Base-by-base conservation (phyloP, 2,797 vertebrate species). In the Lindbergichthys nudifrons region DNA sequence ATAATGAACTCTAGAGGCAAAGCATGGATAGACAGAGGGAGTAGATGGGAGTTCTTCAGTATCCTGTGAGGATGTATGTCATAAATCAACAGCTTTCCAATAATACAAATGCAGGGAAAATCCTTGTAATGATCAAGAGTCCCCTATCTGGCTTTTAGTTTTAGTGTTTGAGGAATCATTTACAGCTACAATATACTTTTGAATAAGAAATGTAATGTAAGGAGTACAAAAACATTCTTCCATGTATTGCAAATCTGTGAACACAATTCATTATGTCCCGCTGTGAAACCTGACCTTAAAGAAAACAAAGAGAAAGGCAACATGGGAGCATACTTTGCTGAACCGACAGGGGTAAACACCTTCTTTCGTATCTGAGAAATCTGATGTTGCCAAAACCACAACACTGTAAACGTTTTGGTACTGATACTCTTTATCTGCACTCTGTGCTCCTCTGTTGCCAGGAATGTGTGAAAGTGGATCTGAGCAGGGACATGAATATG, bases 381-480 rank as follows among this genome's bases (percentile, higher is more conserved):
- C 87, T 75, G 79, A 89, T 85, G 89, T 86, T 89, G 86, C 84
- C 82, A 88, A 88, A 92, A 84, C 87, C 83, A 83, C 90, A 88
- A 88, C 82, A 79, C n/a, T 81, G 79, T 68, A 90, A 91, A 76
- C 10, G 61, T 85, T 88, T 36, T 81, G 88, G 85, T 81, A 81
- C 42, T 10, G 82, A 92, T 89, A 88, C 86, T 85, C 76, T 84
- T 87, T 70, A 87, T 90, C 81, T 86, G 84, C 78, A 65, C 57
- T 65, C 58, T 12, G 16, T 75, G 83, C 84, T 84, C 67, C 73
- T 70, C 75, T 78, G 83, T 79, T 90, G 81, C 81, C 84, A 85
- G 85, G 86, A 91, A 92, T 90, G 90, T 89, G 88, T 91, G 89
- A 85, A 92, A 91, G 86, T 64, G 18, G 87, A 93, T 87, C 77